Base-by-base conservation (phyloP, 1,140 invertebrate species). In the Nomia melanderi region DNA sequence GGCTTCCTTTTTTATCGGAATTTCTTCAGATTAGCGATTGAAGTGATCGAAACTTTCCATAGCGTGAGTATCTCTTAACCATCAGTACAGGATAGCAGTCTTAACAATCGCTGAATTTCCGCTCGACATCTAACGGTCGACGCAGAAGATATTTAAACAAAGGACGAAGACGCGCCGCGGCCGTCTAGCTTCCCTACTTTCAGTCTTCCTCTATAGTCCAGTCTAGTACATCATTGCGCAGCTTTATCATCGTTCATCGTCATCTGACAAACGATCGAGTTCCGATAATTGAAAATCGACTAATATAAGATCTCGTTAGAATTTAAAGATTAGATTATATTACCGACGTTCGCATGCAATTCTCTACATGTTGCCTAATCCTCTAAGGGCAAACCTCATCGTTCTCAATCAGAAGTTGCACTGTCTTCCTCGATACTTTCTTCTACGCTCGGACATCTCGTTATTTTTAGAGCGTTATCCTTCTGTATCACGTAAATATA, bases 131-230 rank as follows among this genome's bases (percentile, higher is more conserved):
- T 70, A 73, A 69, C 71, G 69, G 76, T 75, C 65, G 74, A 78
- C 29, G 56, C 41, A 53, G 77, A 82, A 65, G 36, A 65, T 50
- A n/a, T n/a, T n/a, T n/a, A 80, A 76, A 80, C 25, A 69, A 64
- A 84, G 69, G 59, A 79, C 76, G 29, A 79, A 75, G 63, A 82
- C 70, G 74, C 79, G 73, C 70, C 81, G 65, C 82, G 71, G n/a
- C 36, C 41, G 41, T 44, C 41, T 79, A 81, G 74, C 77, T 39
- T 78, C 64, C 67, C 70, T 83, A 83, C 72, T 81, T 82, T 90
- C 90, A 91, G 90, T 91, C 90, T 91, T 90, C 83, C 86, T 87
- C 86, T 79, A 81, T 82, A 83, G 79, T 87, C 87, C 83, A 88
- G 85, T 88, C 86, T 88, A 87, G 81, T 57, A 79, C 87, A 88